phyloP scores from a whole-genome alignment of 2,113 vertebrate genomes.

The Hippocampus abdominalis region DNA sequence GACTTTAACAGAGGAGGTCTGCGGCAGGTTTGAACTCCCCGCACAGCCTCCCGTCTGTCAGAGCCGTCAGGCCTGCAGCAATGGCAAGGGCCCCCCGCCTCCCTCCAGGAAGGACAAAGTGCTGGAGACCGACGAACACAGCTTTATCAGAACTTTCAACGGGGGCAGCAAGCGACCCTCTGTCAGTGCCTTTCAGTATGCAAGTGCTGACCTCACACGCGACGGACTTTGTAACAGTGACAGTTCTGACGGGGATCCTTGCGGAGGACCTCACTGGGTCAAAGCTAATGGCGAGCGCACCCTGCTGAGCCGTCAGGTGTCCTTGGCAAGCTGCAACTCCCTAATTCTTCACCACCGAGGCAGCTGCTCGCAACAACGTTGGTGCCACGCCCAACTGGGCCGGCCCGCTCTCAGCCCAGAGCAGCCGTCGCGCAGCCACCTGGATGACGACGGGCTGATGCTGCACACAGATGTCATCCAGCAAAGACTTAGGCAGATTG shows the following conservation, averaged over 20 bases:
- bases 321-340: conserved; percentile 77
- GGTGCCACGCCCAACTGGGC: conserved; percentile 68
- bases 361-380: conserved; percentile 77
- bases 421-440: conserved; percentile 82
- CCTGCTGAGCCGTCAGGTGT: conserved; percentile 82
- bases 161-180: conserved; percentile 66
- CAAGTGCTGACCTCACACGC: conserved; percentile 70
- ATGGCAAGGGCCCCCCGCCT: conserved; percentile 22
- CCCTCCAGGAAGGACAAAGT: conserved; percentile 60
- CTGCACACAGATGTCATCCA: conserved; percentile 87
- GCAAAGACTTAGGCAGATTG: conserved; percentile 92
- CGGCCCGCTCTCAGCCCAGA: conserved; percentile 77
- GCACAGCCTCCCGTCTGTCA: conserved; percentile 15
- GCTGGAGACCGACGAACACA: conserved; percentile 45
- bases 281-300: conserved; percentile 76
- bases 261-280: conserved; percentile 46
- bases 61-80: conserved; percentile 23
- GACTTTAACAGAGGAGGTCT: conserved; percentile 79
- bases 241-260: conserved; percentile 53
- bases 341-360: conserved; percentile 72
- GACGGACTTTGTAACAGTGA: conserved; percentile 81
- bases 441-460: conserved; percentile 90
- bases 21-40: conserved; percentile 57
- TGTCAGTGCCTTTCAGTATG: conserved; percentile 82
- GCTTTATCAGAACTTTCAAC: conserved; percentile 76